These are phyloP conservation scores for Peribatodes rhomboidaria DNA, from an alignment of 2,888 invertebrate genomes.

Conservation along the genomic window DNA sequence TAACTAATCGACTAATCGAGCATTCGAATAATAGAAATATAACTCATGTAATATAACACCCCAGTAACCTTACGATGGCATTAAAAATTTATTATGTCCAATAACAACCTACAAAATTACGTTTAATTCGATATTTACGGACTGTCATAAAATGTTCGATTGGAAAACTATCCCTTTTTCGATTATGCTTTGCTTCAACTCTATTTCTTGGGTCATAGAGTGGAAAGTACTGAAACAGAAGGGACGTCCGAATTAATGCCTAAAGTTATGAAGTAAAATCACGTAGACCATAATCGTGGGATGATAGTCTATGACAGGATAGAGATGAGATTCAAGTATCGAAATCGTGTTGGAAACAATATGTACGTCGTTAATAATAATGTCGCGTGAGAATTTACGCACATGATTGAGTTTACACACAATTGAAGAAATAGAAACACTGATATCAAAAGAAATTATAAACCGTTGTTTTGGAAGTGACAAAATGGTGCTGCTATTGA, in stretches of 20 bases:
- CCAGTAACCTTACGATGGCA: conserved; percentile 24
- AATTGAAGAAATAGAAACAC: not conserved
- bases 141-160: conserved; percentile 36
- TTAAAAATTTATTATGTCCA: conserved; percentile 38
- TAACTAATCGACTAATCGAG: conserved; percentile 28
- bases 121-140: conserved; percentile 37
- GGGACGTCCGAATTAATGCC: conserved; percentile 25
- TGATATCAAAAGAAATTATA: not conserved
- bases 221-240: conserved; percentile 14
- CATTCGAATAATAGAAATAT: conserved; percentile 34
- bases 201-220: conserved; percentile 16
- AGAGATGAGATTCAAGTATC: too few species aligned
- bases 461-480: not conserved
- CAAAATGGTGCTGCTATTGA: not conserved
- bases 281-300: conserved; percentile 34
- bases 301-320: conserved; percentile 32
- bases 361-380: conserved; percentile 24
- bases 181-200: conserved; percentile 8
- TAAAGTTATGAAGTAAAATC: conserved; percentile 37
- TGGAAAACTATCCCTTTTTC: conserved; percentile 31
- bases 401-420: not conserved
- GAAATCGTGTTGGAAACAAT: conserved; percentile 25
- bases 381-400: conserved; percentile 8
- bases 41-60: conserved; percentile 31
- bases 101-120: conserved; percentile 39